These are phyloP conservation scores for Coboldia fuscipes DNA, from an alignment of 1,140 invertebrate genomes.

Conservation along the genomic window DNA sequence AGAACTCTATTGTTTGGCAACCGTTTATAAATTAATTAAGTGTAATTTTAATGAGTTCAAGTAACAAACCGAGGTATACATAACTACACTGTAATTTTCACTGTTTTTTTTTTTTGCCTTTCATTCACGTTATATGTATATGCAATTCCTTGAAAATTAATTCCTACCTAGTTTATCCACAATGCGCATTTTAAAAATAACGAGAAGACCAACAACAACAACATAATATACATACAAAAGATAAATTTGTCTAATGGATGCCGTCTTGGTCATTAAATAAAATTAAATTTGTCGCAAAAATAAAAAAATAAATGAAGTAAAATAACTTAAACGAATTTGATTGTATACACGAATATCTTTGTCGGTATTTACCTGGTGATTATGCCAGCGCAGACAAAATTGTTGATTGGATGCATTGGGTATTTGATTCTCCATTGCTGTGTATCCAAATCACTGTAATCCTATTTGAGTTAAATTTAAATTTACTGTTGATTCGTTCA, in stretches of 20 bases:
- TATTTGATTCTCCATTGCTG: no score
- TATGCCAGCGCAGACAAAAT: constrained; percentile 61
- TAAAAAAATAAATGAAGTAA: neutral
- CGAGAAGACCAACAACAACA: neutral
- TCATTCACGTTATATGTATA: neutral
- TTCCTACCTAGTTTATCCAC: neutral
- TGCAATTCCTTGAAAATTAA: neutral
- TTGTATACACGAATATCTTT: neutral
- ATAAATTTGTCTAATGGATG: neutral
- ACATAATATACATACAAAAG: neutral
- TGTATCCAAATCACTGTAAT: no score
- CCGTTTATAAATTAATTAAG: neutral
- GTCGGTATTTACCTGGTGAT: constrained; percentile 38
- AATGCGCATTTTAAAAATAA: neutral
- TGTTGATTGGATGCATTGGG: no score
- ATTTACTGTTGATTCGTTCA: no score
- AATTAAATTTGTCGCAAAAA: neutral
- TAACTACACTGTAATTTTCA: neutral
- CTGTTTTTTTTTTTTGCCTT: neutral
- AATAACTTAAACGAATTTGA: neutral
- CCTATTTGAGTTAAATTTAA: no score
- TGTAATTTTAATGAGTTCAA: neutral
- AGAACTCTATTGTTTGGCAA: no score
- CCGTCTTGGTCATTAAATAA: neutral
- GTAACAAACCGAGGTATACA: neutral